phyloP scores from a whole-genome alignment of 2,797 vertebrate genomes.

The Synaphobranchus kaupii region DNA sequence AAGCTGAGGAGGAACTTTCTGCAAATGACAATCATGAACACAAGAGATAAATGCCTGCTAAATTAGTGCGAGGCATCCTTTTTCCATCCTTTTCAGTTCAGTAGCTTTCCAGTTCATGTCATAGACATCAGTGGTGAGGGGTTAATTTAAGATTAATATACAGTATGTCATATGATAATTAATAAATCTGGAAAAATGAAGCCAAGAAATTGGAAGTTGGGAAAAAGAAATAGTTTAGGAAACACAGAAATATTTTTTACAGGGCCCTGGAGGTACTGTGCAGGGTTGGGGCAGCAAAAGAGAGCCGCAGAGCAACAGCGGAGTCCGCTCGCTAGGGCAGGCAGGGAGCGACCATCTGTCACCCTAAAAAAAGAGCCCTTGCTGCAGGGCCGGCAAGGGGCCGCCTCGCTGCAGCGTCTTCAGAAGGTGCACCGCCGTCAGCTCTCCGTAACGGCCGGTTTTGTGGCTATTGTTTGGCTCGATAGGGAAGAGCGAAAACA shows the following conservation, averaged over 20 bases:
- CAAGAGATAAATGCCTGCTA: not conserved
- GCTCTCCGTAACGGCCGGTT: not conserved
- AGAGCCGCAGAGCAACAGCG: not conserved
- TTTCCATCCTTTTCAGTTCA: no score
- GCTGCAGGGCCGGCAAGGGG: not conserved
- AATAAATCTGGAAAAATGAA: no score
- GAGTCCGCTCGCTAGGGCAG: not conserved
- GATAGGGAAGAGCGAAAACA: not conserved
- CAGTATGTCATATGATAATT: no score
- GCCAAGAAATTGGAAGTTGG: no score
- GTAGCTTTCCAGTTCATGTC: no score
- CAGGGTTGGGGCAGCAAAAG: not conserved
- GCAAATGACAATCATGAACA: not conserved
- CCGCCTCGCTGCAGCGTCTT: not conserved
- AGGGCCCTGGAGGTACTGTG: not conserved
- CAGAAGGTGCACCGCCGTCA: not conserved
- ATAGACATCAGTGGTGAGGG: no score
- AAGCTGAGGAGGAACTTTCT: not conserved
- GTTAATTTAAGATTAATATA: no score
- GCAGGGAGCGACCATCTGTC: constrained; percentile 1
- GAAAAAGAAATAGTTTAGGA: not conserved
- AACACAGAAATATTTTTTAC: not conserved
- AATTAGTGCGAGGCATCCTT: not conserved
- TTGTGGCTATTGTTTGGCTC: not conserved
- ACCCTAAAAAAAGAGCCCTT: not conserved